Evolutionary conservation across 2,888 invertebrate genomes (phyloP).

Genomic region (Calliscelio sp.): DNA sequence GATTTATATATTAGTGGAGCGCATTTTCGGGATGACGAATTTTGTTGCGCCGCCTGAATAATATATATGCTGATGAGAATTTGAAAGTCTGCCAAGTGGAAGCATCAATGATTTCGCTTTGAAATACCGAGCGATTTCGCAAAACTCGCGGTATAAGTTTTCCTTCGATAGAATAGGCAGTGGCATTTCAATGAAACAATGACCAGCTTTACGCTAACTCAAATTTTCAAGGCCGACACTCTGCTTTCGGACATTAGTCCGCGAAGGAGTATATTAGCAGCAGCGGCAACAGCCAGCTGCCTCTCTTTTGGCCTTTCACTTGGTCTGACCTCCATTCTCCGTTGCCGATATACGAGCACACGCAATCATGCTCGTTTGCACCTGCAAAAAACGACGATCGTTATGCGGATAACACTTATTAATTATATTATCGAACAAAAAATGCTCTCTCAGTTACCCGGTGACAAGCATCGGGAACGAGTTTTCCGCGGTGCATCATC

Average conservation of each 20-base stretch:
- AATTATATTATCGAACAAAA: conserved; percentile 23
- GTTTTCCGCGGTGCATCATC: neutral
- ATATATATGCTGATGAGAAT: neutral
- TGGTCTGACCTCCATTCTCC: conserved; percentile 65
- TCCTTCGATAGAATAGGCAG: conserved; percentile 42
- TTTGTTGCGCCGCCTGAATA: conserved; percentile 16
- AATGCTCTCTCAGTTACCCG: conserved; percentile 15
- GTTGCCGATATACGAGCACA: conserved; percentile 43
- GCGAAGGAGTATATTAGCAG: no score
- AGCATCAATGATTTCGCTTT: conserved; percentile 60
- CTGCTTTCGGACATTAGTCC: conserved; percentile 55
- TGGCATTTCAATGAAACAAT: conserved; percentile 65
- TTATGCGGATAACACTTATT: conserved; percentile 34
- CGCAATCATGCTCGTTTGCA: conserved; percentile 54
- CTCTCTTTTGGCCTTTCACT: conserved; percentile 71
- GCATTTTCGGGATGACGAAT: conserved; percentile 16
- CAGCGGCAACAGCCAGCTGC: no score
- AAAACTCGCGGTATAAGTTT: conserved; percentile 37
- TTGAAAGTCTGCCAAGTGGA: conserved; percentile 54
- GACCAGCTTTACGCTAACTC: conserved; percentile 70
- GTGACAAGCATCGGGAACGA: neutral
- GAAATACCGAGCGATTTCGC: conserved; percentile 42
- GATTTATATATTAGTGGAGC: neutral
- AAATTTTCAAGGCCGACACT: conserved; percentile 63
- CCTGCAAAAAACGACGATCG: conserved; percentile 47